These are phyloP conservation scores for Heliconius melpomene DNA, from an alignment of 1,140 invertebrate genomes.

Conservation along the genomic window DNA sequence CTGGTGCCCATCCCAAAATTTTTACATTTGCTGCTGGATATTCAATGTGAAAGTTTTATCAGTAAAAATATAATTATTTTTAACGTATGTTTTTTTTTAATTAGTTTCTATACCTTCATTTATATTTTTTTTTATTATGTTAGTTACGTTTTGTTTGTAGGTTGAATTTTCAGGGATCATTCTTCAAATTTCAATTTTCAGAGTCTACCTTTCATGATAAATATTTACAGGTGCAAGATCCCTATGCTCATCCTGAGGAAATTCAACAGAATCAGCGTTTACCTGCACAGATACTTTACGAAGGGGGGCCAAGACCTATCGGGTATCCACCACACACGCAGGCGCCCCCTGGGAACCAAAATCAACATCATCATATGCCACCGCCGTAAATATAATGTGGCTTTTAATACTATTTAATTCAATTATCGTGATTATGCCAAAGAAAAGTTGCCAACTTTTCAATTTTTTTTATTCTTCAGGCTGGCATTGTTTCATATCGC, in stretches of 20 bases:
- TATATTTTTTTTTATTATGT: not conserved
- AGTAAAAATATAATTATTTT: not conserved
- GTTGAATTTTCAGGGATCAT: not conserved
- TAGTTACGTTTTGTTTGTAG: not conserved
- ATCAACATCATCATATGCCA: constrained; percentile 37
- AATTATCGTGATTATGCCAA: constrained; percentile 3
- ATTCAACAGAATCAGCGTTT: constrained; percentile 46
- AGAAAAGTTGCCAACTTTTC: constrained; percentile 15
- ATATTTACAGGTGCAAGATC: constrained; percentile 47
- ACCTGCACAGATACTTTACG: constrained; percentile 56
- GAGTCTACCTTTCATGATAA: not conserved
- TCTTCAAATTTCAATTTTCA: too few species aligned
- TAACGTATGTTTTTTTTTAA: not conserved
- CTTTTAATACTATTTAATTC: not conserved
- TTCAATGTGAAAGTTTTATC: too few species aligned
- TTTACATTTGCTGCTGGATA: too few species aligned
- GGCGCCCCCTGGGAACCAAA: constrained; percentile 9
- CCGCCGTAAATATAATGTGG: constrained; percentile 20
- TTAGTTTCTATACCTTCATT: not conserved
- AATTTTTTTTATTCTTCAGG: not conserved
- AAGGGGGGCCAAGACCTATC: constrained; percentile 34
- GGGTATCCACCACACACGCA: constrained; percentile 41
- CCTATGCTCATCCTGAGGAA: constrained; percentile 50
- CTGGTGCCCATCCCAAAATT: too few species aligned
- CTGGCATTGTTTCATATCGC: not conserved